These are phyloP conservation scores for Xiphophorus birchmanni DNA, from an alignment of 2,797 vertebrate genomes.

Conservation along the genomic window DNA sequence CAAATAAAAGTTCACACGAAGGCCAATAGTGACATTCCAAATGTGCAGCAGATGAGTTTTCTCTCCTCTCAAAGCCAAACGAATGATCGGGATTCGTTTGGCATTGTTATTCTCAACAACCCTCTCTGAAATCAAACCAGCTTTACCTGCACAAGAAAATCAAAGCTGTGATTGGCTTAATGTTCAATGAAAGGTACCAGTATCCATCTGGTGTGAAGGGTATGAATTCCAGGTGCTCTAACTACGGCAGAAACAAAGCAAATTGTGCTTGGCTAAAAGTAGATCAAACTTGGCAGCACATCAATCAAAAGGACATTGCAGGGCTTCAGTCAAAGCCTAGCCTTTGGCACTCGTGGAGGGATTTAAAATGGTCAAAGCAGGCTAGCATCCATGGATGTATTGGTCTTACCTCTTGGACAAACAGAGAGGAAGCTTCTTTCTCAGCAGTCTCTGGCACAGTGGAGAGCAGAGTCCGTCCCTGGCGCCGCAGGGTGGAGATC, in stretches of 20 bases:
- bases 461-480: slow-evolving; percentile 87
- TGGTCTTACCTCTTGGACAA: slow-evolving; percentile 92
- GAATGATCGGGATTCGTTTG: not conserved
- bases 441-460: slow-evolving; percentile 91
- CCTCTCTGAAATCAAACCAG: not conserved
- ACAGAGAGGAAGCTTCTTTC: slow-evolving; percentile 91
- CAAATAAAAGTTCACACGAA: slow-evolving; percentile 46
- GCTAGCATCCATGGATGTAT: slow-evolving; percentile 42
- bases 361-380: slow-evolving; percentile 31
- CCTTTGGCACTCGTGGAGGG: not conserved
- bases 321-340: slow-evolving; percentile 9
- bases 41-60: slow-evolving; percentile 17
- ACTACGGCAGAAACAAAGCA: slow-evolving; percentile 26
- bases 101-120: not conserved
- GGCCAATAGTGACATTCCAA: slow-evolving; percentile 30
- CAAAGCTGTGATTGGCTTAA: not conserved
- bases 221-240: slow-evolving; percentile 16
- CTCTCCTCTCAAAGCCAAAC: slow-evolving; percentile 5
- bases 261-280: slow-evolving; percentile 39
- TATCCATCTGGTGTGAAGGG: slow-evolving; percentile 15
- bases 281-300: slow-evolving; percentile 27
- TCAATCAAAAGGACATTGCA: slow-evolving; percentile 32
- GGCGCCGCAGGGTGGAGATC: slow-evolving; percentile 89
- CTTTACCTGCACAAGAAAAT: not conserved
- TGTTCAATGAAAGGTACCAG: not conserved